Evolutionary conservation across 2,797 vertebrate genomes (phyloP).

Genomic region (Microchirus variegatus): DNA sequence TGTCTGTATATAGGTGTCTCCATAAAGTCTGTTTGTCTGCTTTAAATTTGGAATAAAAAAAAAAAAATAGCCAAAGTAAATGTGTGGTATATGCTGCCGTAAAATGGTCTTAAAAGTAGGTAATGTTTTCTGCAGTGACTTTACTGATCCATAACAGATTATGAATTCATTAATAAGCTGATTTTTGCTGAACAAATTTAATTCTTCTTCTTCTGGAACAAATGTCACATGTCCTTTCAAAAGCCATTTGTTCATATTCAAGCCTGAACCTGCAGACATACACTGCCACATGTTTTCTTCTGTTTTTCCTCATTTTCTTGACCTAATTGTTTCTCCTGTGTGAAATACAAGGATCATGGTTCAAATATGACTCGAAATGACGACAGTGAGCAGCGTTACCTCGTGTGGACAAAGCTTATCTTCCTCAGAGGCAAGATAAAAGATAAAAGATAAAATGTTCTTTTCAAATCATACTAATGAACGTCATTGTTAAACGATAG

Average conservation of each 20-base stretch:
- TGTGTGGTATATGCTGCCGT: not conserved
- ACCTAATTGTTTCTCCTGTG: conserved; percentile 22
- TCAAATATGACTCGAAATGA: conserved; percentile 22
- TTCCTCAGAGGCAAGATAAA: too few species aligned
- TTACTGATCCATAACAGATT: not conserved
- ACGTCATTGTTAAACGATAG: not conserved
- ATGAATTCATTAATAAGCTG: not conserved
- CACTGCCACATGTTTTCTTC: not conserved
- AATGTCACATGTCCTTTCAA: not conserved
- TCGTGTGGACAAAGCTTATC: too few species aligned
- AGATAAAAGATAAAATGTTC: too few species aligned
- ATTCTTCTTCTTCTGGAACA: not conserved
- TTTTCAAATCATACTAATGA: not conserved
- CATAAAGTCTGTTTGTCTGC: conserved; percentile 33
- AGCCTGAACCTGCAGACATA: not conserved
- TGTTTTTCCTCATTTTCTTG: conserved; percentile 2
- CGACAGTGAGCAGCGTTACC: conserved; percentile 4
- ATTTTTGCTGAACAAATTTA: not conserved
- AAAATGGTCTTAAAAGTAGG: conserved; percentile 5
- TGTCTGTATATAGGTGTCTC: conserved; percentile 40
- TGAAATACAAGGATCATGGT: conserved; percentile 30
- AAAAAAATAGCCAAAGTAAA: not conserved
- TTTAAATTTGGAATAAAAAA: conserved; percentile 16
- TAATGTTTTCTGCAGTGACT: not conserved
- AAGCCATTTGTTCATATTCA: not conserved